Evolutionary conservation across 2,113 vertebrate species (phyloP).

Genomic region (Equus przewalskii): DNA sequence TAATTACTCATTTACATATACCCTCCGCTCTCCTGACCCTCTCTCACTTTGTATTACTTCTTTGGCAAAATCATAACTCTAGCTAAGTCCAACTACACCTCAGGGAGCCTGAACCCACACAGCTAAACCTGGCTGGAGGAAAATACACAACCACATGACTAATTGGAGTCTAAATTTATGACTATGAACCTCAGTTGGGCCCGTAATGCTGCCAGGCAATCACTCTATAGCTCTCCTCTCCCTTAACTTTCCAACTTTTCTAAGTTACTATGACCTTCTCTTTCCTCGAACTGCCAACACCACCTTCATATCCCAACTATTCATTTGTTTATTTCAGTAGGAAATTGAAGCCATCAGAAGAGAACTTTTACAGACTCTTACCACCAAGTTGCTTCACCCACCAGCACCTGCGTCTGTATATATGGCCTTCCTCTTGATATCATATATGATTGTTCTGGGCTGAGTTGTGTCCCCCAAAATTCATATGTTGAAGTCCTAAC

Average conservation of each 20-base stretch:
- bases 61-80: neutral
- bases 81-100: neutral
- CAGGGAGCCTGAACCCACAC: neutral
- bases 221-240: neutral
- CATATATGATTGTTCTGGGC: neutral
- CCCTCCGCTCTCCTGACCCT: neutral
- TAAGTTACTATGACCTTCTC: neutral
- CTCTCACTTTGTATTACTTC: conserved; percentile 9
- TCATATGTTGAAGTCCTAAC: neutral
- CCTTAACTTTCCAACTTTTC: neutral
- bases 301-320: neutral
- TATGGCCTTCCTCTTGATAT: neutral
- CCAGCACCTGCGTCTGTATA: neutral
- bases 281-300: neutral
- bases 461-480: neutral
- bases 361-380: neutral
- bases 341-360: neutral
- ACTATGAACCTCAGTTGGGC: neutral
- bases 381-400: neutral
- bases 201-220: neutral
- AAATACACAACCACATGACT: neutral
- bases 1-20: neutral
- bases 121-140: neutral
- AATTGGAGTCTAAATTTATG: neutral
- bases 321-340: neutral